These are phyloP conservation scores for Drosophila nr. perissopoda DNA, from an alignment of 2,888 invertebrate genomes.

Conservation along the genomic window DNA sequence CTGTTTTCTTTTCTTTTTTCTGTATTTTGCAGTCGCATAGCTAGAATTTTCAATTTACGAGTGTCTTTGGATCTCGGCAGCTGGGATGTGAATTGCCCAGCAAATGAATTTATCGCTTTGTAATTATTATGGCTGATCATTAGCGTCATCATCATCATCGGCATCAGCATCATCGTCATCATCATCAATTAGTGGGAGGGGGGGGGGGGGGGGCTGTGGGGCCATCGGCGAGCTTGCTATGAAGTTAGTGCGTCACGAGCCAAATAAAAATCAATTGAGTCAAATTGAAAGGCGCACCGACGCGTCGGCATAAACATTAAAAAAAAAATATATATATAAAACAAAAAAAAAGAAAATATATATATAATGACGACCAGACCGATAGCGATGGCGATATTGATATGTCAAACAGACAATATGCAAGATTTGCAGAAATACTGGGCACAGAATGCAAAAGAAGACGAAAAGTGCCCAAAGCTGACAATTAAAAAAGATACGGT, in stretches of 20 bases:
- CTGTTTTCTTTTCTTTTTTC: not conserved
- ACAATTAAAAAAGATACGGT: not conserved
- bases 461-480: not conserved
- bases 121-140: constrained; percentile 65
- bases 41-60: constrained; percentile 17
- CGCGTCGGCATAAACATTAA: not conserved
- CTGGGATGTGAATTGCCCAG: constrained; percentile 27
- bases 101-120: constrained; percentile 65
- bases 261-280: constrained; percentile 68
- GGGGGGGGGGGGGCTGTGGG: not conserved
- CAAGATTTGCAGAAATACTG: not conserved
- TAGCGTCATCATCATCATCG: constrained; percentile 48
- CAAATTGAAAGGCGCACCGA: constrained; percentile 56
- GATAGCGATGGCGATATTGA: constrained; percentile 4
- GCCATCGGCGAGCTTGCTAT: constrained; percentile 2
- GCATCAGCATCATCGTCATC: constrained; percentile 49
- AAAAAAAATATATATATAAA: not conserved
- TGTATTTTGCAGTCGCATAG: constrained; percentile 17
- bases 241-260: constrained; percentile 54
- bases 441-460: not conserved
- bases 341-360: not conserved
- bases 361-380: constrained; percentile 1
- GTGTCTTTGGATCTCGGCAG: constrained; percentile 2
- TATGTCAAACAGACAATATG: not conserved
- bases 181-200: constrained; percentile 7